Evolutionary conservation across 2,888 invertebrate species (phyloP), one percentile per base, ranked within the genome.

Genomic region (Eristalis intricaria): DNA sequence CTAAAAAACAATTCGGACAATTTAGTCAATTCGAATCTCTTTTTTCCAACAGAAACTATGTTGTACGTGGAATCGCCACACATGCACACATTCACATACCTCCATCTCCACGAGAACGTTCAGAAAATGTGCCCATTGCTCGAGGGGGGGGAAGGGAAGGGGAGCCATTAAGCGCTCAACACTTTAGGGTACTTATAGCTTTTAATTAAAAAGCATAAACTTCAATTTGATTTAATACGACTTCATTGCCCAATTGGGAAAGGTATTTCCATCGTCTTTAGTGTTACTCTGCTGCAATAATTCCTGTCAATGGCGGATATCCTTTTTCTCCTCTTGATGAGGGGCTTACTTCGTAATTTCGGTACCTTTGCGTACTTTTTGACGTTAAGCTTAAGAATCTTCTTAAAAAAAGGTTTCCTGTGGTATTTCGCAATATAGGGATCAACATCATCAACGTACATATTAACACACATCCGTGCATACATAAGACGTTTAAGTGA

Each of bases 141-240:
- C n/a, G n/a, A n/a, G 26, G 1, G n/a, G n/a, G 4, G 43, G 5
- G 15, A 43, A 7, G 13, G 10, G 32, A 5, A 1, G 2, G 32
- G 2, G 7, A 1, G 10, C 32, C 4, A n/a, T 13, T 50, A 50
- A 50, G 50, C 19, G 19, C 19, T 8, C 19, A 50, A 50, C 50
- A 50, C 50, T 50, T 19, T 19, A 8, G 50, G 19, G 50, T 50
- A 50, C 50, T 50, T 50, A 50, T 19, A 50, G 50, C 50, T 19
- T 19, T 50, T 50, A 50, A 50, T 50, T 50, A 50, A 50, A 50
- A 50, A 19, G 19, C 50, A 50, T 50, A 50, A 50, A 50, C 50
- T 50, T 50, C 50, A 50, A 50, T 50, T 50, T 50, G 50, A 50
- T 50, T 50, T 50, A 50, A 50, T 50, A 50, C n/a, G 50, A 50